Evolutionary conservation across 1,140 invertebrate species (phyloP).

Genomic region (Eumeta japonica): DNA sequence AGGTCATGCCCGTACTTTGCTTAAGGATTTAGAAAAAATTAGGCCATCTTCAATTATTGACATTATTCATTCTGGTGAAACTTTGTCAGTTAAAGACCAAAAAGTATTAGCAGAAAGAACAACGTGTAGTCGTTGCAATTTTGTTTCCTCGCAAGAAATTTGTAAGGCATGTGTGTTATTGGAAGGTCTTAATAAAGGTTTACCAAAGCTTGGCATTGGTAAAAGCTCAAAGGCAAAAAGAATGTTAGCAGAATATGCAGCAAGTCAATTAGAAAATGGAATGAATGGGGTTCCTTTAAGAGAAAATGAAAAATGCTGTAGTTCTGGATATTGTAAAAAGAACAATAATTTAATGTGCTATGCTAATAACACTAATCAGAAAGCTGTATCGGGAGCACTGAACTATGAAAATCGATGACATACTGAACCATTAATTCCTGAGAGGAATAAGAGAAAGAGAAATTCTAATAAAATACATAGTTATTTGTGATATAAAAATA

Average conservation of each 20-base stretch:
- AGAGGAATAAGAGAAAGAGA: too few relatives aligned
- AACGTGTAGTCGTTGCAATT: slow-evolving; percentile 84
- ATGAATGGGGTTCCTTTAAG: too few relatives aligned
- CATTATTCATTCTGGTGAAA: slow-evolving; percentile 97
- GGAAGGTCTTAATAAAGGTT: slow-evolving; percentile 91
- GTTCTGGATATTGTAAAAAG: neutral
- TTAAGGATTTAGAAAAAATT: slow-evolving; percentile 96
- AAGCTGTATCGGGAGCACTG: too few relatives aligned
- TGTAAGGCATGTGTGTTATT: slow-evolving; percentile 97
- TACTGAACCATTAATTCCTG: too few relatives aligned
- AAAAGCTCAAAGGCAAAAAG: slow-evolving; percentile 78
- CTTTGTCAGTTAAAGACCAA: slow-evolving; percentile 76
- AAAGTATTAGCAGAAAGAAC: slow-evolving; percentile 80
- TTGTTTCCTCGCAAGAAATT: slow-evolving; percentile 92
- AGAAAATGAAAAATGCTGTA: slow-evolving; percentile 1
- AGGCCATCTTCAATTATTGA: slow-evolving; percentile 93
- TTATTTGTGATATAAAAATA: neutral
- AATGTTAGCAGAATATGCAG: slow-evolving; percentile 56
- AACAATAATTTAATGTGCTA: neutral
- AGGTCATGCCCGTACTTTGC: slow-evolving; percentile 86
- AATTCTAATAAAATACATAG: too few relatives aligned
- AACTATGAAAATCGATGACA: too few relatives aligned
- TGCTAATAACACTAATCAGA: too few relatives aligned
- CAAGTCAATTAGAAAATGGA: slow-evolving; percentile 10
- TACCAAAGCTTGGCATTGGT: slow-evolving; percentile 83